Evolutionary conservation across 2,113 vertebrate genomes (phyloP), one percentile per base, ranked within the genome.

Genomic region (Lophotis ruficrista): DNA sequence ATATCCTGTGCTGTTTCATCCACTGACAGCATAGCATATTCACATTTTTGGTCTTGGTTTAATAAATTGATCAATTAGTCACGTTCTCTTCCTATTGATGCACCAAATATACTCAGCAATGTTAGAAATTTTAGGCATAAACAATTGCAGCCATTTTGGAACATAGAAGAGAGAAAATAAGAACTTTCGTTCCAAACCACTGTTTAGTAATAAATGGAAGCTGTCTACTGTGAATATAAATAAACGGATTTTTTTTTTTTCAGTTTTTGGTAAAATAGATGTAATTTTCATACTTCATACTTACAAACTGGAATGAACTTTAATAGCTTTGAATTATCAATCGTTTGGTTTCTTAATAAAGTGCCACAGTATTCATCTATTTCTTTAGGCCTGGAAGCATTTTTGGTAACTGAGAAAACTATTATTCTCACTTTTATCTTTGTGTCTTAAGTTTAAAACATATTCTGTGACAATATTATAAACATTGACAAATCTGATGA

Each of bases 361-460:
- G 69, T 78, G 38, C 81, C 68, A 95, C n/a, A 85, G 48, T 92
- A 93, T 86, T 82, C 10, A 54, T 81, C 35, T 91, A 91, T 95
- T 96, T 87, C 12, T 98, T 96, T 78, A 71, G 8, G 70, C 60
- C 69, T 81, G 30, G 65, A 75, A 90, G 2, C 10, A 61, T 89
- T 93, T 75, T 61, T 92, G 43, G 90, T 87, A 76, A 96, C 51
- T 82, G 87, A 87, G 91, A 93, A 65, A 89, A 35, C 37, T 35
- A 83, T 5, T 4, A 61, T 83, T 90, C 60, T 97, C 78, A 89
- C 72, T 95, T 96, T 71, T 69, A 19, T 89, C 57, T 87, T 87
- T 96, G 54, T 90, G 56, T 92, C 62, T 96, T 92, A 91, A 87
- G 97, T 90, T 84, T 60, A 94, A 92, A 94, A 81, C 41, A 9